These are phyloP conservation scores for Perccottus glenii DNA, from an alignment of 2,113 vertebrate species.

Conservation along the genomic window DNA sequence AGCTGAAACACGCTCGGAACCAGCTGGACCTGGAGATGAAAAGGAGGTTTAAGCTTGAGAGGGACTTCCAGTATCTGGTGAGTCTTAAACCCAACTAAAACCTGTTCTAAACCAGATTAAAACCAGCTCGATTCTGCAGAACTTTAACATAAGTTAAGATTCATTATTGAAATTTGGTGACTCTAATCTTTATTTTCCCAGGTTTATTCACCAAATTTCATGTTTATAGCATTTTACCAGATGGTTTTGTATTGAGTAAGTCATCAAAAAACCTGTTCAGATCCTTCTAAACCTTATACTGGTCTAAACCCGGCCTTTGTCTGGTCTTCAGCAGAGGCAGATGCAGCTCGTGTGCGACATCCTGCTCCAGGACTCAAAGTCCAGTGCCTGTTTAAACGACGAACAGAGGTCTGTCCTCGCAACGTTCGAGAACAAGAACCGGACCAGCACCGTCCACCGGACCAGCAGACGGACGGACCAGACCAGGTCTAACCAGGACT, in stretches of 20 bases:
- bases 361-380: conserved; percentile 77
- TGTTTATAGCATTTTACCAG: no score
- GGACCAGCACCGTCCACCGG: conserved; percentile 17
- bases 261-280: no score
- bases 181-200: no score
- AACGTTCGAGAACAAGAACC: conserved; percentile 65
- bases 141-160: no score
- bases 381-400: conserved; percentile 70
- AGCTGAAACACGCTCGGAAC: conserved; percentile 86
- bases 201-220: no score
- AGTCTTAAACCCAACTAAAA: background rate
- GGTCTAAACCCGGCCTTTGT: background rate
- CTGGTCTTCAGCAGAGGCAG: conserved; percentile 78
- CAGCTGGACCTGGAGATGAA: conserved; percentile 89
- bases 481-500: background rate
- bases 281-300: background rate
- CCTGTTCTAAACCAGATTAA: no score
- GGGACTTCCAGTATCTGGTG: conserved; percentile 84
- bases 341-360: conserved; percentile 84
- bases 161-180: no score
- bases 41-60: conserved; percentile 81
- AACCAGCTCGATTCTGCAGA: no score
- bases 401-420: conserved; percentile 80
- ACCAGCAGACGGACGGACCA: no score
- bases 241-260: no score